Percentiles rank a stretch among this genome's conserved stretches.
Conservation (phyloP, 2,113 vertebrate species). For the Hippocampus comes region DNA sequence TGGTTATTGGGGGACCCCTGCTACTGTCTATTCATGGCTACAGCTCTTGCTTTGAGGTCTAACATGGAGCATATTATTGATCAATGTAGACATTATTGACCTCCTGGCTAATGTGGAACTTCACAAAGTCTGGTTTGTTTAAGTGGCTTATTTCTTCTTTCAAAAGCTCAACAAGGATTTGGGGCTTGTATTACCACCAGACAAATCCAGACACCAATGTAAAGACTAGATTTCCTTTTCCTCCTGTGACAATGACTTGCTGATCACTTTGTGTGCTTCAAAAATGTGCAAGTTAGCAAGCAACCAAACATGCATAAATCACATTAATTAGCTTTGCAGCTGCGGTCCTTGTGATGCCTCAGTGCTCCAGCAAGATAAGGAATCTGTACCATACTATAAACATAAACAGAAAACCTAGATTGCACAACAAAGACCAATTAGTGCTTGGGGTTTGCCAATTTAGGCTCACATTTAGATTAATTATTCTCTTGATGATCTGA, state of each 20-base stretch:
- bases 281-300: constrained; percentile 67
- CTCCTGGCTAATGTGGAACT: constrained; percentile 24
- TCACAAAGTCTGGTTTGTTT: constrained; percentile 38
- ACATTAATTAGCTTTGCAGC: constrained; percentile 67
- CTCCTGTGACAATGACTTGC: constrained; percentile 67
- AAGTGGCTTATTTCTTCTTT: constrained; percentile 31
- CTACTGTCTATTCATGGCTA: neutral
- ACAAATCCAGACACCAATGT: constrained; percentile 38
- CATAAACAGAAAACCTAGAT: constrained; percentile 55
- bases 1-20: no score
- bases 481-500: constrained; percentile 49
- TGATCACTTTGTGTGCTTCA: constrained; percentile 66
- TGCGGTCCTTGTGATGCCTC: constrained; percentile 64
- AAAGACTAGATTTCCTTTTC: constrained; percentile 55
- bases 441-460: constrained; percentile 50
- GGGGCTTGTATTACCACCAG: constrained; percentile 41
- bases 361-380: constrained; percentile 61
- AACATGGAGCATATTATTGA: constrained; percentile 9
- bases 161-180: constrained; percentile 24
- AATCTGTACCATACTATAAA: constrained; percentile 57
- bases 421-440: constrained; percentile 61
- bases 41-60: constrained; percentile 1
- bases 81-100: constrained; percentile 8
- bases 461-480: constrained; percentile 60
- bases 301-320: constrained; percentile 68